These are phyloP conservation scores for Mastomys coucha DNA, from an alignment of 2,113 vertebrate species.

Conservation along the genomic window DNA sequence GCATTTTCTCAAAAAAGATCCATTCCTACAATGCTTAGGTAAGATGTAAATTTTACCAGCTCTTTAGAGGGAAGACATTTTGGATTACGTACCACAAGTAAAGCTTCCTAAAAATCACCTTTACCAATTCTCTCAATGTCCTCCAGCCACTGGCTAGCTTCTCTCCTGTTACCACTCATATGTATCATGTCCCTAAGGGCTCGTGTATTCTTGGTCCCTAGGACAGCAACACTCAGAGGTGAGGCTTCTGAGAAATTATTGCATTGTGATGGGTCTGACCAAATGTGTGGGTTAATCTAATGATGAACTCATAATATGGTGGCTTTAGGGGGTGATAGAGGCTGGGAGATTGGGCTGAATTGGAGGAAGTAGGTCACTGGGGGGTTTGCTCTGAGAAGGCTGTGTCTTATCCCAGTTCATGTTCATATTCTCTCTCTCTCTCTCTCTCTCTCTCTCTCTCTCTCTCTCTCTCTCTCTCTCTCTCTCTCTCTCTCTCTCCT, in stretches of 20 bases:
- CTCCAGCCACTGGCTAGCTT: not conserved
- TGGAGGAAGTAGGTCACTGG: not conserved
- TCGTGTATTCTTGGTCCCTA: not conserved
- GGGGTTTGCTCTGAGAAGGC: not conserved
- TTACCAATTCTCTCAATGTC: not conserved
- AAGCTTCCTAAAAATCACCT: not conserved
- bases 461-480: not conserved
- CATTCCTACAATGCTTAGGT: not conserved
- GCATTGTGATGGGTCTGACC: not conserved
- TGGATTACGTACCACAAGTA: not conserved
- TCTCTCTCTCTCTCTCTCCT: not conserved
- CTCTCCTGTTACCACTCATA: not conserved
- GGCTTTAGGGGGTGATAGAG: not conserved
- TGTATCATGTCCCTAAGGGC: not conserved
- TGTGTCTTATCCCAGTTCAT: not conserved
- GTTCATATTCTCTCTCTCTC: not conserved
- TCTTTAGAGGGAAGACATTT: not conserved
- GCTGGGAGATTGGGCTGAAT: not conserved
- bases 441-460: not conserved
- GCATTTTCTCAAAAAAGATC: not conserved
- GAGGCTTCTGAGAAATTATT: not conserved
- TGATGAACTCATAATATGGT: not conserved
- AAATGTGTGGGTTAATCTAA: not conserved
- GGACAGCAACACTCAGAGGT: not conserved
- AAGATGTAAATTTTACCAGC: not conserved